phyloP scores from a whole-genome alignment of 1,140 invertebrate species.

The Euschistus heros region DNA sequence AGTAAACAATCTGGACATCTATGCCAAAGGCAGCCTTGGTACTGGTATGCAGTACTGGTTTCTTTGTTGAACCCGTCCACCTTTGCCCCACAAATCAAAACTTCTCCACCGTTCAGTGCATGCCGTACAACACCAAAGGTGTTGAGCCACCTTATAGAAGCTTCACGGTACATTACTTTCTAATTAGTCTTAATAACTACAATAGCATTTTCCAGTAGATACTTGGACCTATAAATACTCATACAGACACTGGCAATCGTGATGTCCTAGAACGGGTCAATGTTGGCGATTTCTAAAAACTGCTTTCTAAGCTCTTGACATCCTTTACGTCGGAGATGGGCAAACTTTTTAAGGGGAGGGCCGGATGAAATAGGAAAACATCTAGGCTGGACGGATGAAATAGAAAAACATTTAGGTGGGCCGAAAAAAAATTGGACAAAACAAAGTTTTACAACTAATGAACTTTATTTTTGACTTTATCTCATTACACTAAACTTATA shows the following conservation, averaged over 20 bases:
- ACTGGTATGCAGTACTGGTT: neutral
- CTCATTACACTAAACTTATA: no score
- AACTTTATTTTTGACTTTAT: no score
- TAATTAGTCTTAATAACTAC: neutral
- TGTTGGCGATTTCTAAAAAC: no score
- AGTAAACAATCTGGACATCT: neutral
- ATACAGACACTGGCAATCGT: neutral
- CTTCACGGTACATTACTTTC: neutral
- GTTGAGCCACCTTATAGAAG: neutral
- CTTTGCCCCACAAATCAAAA: neutral
- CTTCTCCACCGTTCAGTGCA: neutral
- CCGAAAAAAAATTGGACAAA: no score
- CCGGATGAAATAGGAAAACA: no score
- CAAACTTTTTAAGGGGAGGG: no score
- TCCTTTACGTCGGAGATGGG: neutral
- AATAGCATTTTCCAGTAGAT: neutral
- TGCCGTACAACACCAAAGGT: neutral
- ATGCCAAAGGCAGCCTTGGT: neutral
- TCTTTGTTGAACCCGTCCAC: neutral
- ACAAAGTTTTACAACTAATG: no score
- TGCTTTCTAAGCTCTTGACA: neutral
- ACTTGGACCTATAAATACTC: neutral
- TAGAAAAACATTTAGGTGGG: no score
- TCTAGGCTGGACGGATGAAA: no score
- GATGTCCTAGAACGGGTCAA: neutral